These are phyloP conservation scores for Heteropelma amictum DNA, from an alignment of 2,888 invertebrate genomes.

Conservation along the genomic window DNA sequence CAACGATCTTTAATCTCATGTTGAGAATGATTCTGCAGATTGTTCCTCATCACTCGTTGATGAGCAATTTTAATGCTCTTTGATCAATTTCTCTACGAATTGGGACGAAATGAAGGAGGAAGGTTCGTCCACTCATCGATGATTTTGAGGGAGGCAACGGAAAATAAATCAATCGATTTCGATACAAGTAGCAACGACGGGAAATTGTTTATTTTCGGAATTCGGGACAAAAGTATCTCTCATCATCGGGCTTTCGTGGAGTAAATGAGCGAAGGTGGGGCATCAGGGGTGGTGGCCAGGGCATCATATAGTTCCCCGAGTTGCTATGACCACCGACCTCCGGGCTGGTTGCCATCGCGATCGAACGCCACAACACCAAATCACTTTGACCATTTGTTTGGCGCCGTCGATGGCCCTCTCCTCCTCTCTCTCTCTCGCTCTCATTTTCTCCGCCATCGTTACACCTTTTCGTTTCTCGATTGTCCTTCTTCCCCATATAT, in stretches of 20 bases:
- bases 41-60: too few species aligned
- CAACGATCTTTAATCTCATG: too few species aligned
- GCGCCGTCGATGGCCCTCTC: constrained; percentile 71
- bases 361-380: constrained; percentile 75
- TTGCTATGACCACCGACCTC: constrained; percentile 64
- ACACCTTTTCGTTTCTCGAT: constrained; percentile 18
- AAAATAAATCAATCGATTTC: too few species aligned
- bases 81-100: too few species aligned
- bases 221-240: constrained; percentile 19
- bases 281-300: constrained; percentile 7
- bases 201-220: constrained; percentile 2
- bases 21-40: too few species aligned
- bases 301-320: constrained; percentile 63
- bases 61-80: background rate
- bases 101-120: too few species aligned
- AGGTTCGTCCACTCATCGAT: too few species aligned
- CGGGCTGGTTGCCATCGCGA: constrained; percentile 75
- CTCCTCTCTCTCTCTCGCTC: constrained; percentile 25
- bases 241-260: background rate
- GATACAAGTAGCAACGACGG: background rate
- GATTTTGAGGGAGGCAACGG: too few species aligned
- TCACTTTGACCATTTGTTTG: constrained; percentile 76
- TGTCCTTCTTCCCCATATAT: constrained; percentile 18
- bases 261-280: background rate
- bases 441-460: background rate